Conservation (phyloP, 1,140 invertebrate genomes). For the Tachypleus tridentatus region DNA sequence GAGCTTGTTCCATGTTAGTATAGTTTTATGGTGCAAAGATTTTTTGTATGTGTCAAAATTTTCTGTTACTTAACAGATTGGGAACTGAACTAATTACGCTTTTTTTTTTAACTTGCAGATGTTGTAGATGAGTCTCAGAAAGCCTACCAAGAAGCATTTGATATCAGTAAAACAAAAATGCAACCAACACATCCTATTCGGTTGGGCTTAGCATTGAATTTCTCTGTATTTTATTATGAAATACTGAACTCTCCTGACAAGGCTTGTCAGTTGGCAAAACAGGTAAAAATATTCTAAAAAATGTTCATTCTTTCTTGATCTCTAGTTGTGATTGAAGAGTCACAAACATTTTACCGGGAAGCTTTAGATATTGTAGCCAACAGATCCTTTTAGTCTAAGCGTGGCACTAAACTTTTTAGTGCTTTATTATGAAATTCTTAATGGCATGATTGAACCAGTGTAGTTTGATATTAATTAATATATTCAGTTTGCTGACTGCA, state of each 20-base stretch:
- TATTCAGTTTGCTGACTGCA: too few relatives aligned
- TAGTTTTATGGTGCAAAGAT: too few relatives aligned
- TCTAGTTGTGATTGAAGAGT: conserved; percentile 87
- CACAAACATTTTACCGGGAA: conserved; percentile 96
- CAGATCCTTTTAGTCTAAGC: conserved; percentile 95
- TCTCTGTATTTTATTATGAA: conserved; percentile 99
- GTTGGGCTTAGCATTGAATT: conserved; percentile 95
- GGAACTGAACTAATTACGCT: too few relatives aligned
- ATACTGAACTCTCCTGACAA: conserved; percentile 97
- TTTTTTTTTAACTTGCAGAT: conserved; percentile 44
- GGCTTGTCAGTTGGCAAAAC: conserved; percentile 97
- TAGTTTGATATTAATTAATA: too few relatives aligned
- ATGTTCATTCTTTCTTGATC: conserved; percentile 7
- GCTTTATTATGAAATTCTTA: conserved; percentile 99
- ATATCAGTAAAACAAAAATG: conserved; percentile 98
- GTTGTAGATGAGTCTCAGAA: conserved; percentile 97
- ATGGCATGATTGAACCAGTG: conserved; percentile 92
- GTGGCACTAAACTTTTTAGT: conserved; percentile 98
- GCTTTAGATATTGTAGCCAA: conserved; percentile 98
- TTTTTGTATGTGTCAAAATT: too few relatives aligned
- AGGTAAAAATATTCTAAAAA: conserved; percentile 46
- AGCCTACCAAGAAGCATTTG: conserved; percentile 97
- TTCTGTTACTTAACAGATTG: too few relatives aligned
- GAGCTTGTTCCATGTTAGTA: too few relatives aligned
- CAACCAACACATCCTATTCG: conserved; percentile 96